Conservation (phyloP, 1,140 invertebrate genomes). For the Hormaphis cornu region DNA sequence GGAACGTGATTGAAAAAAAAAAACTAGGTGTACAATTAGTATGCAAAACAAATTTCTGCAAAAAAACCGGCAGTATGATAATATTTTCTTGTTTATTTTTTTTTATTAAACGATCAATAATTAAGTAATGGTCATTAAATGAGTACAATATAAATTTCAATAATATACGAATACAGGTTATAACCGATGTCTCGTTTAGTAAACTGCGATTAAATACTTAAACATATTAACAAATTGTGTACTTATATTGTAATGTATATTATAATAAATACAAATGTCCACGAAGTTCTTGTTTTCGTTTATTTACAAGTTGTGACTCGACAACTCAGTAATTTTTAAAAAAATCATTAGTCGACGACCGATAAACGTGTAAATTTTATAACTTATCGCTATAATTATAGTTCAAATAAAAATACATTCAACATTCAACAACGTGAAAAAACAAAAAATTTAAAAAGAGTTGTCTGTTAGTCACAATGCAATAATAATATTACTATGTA, state of each 20-base stretch:
- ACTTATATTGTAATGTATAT: neutral
- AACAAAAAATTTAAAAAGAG: neutral
- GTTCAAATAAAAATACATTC: too few relatives aligned
- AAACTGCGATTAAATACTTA: neutral
- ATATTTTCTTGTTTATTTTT: neutral
- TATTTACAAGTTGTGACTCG: slow-evolving; percentile 1
- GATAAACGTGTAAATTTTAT: too few relatives aligned
- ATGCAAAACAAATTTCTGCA: too few relatives aligned
- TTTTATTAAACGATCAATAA: neutral
- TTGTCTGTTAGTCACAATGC: neutral
- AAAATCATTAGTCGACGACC: too few relatives aligned
- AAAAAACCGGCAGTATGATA: too few relatives aligned
- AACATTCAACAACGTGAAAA: neutral
- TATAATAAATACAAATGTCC: neutral
- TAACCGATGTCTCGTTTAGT: neutral
- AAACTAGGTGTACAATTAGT: too few relatives aligned
- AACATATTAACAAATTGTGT: neutral
- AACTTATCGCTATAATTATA: too few relatives aligned
- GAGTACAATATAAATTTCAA: too few relatives aligned
- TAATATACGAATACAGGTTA: neutral
- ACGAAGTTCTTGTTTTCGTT: neutral
- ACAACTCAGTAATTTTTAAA: too few relatives aligned
- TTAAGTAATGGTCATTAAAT: neutral
- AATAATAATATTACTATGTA: neutral
- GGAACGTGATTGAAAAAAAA: too few relatives aligned